Percentiles rank a stretch among this genome's conserved stretches.
Evolutionary conservation across 2,888 invertebrate genomes (phyloP).

Genomic region (Halocaridina rubra): DNA sequence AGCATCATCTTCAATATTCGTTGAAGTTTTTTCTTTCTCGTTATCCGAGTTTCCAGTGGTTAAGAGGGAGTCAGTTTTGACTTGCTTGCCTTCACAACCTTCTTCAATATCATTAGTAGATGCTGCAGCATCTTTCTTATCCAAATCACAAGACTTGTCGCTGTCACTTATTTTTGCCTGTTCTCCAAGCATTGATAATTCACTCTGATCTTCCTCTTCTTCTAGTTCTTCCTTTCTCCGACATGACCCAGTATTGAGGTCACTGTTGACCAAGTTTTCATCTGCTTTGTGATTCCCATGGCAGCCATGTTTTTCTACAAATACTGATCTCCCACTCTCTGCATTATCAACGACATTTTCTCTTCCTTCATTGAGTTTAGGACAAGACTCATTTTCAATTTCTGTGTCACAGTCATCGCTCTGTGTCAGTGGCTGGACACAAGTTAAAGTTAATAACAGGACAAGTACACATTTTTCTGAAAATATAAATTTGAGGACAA

Average conservation of each 20-base stretch:
- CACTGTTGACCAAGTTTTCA: not conserved
- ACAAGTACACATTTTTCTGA: not conserved
- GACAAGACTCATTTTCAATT: not conserved
- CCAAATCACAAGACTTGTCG: not conserved
- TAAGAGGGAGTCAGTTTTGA: not conserved
- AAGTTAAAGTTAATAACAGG: not conserved
- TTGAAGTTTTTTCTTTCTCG: not conserved
- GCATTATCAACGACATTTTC: not conserved
- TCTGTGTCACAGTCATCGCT: not conserved
- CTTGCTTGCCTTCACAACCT: not conserved
- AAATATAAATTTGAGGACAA: too few species aligned
- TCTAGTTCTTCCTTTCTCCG: not conserved
- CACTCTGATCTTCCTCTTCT: conserved; percentile 38
- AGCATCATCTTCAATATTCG: not conserved
- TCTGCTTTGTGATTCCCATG: not conserved
- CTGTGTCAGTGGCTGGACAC: not conserved
- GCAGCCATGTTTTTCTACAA: not conserved
- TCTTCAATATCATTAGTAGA: not conserved
- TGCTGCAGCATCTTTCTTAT: not conserved
- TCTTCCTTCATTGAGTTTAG: not conserved
- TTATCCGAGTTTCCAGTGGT: not conserved
- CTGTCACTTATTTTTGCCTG: not conserved
- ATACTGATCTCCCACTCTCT: not conserved
- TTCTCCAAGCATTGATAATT: conserved; percentile 18
- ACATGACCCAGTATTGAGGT: not conserved